Conservation (phyloP, 1,140 invertebrate species). For the Nasonia vitripennis region DNA sequence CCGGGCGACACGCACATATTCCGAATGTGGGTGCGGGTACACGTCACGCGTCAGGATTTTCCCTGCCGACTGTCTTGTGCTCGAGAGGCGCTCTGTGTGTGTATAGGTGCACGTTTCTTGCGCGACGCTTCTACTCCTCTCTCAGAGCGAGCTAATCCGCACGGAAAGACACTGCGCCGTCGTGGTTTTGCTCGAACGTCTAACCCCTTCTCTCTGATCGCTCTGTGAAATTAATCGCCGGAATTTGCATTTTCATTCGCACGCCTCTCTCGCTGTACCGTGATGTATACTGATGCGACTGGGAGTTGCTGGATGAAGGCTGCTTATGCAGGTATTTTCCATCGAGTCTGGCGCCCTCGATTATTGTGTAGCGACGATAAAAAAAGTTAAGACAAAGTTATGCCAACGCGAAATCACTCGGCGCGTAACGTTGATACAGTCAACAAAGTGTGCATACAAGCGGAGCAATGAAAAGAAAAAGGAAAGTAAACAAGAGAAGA, state of each 20-base stretch:
- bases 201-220: not conserved
- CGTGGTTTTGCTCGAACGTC: constrained; percentile 24
- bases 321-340: too few species aligned
- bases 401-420: too few species aligned
- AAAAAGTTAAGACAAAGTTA: too few species aligned
- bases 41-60: constrained; percentile 38
- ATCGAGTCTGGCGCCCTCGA: too few species aligned
- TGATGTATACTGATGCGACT: too few species aligned
- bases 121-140: not conserved
- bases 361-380: too few species aligned
- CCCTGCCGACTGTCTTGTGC: constrained; percentile 10
- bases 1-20: not conserved
- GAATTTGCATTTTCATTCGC: constrained; percentile 28
- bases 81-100: not conserved
- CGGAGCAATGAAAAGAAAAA: not conserved
- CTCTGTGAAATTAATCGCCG: constrained; percentile 28
- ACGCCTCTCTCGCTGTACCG: not conserved
- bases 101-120: not conserved
- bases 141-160: constrained; percentile 20
- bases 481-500: not conserved
- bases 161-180: constrained; percentile 19
- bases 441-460: too few species aligned
- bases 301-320: too few species aligned
- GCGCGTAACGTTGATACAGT: too few species aligned
- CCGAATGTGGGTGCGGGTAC: not conserved